These are phyloP conservation scores for Lytechinus pictus DNA, from an alignment of 35 echinoderm and acorn worm genomes.

Conservation along the genomic window DNA sequence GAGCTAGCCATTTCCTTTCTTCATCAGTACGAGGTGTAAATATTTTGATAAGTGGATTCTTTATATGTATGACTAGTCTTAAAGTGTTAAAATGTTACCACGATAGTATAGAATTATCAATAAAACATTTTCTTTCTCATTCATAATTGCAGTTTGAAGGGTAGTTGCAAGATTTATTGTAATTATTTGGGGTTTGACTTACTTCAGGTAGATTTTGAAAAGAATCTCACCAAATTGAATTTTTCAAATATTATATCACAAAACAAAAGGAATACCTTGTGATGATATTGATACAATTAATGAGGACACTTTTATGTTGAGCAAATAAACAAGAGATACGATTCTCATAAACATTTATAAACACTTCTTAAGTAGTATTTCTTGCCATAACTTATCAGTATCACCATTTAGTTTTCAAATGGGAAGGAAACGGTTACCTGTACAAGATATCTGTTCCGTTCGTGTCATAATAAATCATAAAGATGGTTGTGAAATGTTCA, in stretches of 20 bases:
- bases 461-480: not conserved
- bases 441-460: not conserved
- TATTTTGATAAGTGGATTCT: not conserved
- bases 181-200: no score
- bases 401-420: not conserved
- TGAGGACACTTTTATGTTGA: not conserved
- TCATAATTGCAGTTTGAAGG: no score
- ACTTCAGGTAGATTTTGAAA: not conserved
- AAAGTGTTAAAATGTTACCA: not conserved
- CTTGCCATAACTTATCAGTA: not conserved
- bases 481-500: not conserved
- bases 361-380: not conserved
- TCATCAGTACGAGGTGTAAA: not conserved
- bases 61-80: not conserved
- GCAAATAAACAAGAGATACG: conserved; percentile 1
- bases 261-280: not conserved
- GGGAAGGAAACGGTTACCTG: not conserved
- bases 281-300: not conserved
- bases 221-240: not conserved
- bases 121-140: no score
- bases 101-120: no score
- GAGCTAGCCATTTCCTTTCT: not conserved
- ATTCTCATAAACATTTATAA: not conserved
- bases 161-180: no score
- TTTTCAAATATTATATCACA: not conserved